Conservation (phyloP, 2,888 invertebrate genomes). For the Drosophila rubida region DNA sequence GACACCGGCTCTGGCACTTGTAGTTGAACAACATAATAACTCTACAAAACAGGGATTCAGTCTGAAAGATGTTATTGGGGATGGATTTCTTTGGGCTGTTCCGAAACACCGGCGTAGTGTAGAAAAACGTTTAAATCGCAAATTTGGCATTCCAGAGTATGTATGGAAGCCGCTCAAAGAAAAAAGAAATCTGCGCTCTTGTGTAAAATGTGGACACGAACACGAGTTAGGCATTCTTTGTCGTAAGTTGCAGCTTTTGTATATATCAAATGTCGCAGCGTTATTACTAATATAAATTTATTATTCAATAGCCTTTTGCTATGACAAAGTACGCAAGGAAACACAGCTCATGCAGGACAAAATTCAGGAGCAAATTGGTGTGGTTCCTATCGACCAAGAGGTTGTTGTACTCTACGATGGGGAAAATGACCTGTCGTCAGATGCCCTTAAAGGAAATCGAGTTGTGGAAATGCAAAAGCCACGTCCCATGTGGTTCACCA, state of each 20-base stretch:
- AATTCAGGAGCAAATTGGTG: constrained; percentile 89
- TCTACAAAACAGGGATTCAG: constrained; percentile 82
- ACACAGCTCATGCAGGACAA: constrained; percentile 92
- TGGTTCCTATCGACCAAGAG: constrained; percentile 92
- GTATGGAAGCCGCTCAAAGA: constrained; percentile 89
- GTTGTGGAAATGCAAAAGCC: constrained; percentile 94
- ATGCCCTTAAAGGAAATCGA: constrained; percentile 89
- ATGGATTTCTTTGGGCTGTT: constrained; percentile 89
- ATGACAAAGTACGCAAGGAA: constrained; percentile 92
- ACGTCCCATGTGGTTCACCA: constrained; percentile 95
- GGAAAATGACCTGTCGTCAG: constrained; percentile 89
- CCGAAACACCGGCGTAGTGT: constrained; percentile 87
- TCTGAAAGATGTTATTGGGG: constrained; percentile 88
- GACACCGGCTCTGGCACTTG: constrained; percentile 78
- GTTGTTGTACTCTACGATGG: constrained; percentile 94
- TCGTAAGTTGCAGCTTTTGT: constrained; percentile 88
- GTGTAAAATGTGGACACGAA: constrained; percentile 93
- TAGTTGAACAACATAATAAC: constrained; percentile 42
- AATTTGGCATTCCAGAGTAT: constrained; percentile 89
- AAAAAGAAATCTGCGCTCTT: constrained; percentile 90
- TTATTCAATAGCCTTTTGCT: constrained; percentile 90
- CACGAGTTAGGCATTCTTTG: constrained; percentile 92
- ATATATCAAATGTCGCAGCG: neutral
- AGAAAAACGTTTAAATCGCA: constrained; percentile 90
- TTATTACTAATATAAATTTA: neutral